Conservation (phyloP, 1,140 invertebrate species). For the Chrysomallon squamiferum region DNA sequence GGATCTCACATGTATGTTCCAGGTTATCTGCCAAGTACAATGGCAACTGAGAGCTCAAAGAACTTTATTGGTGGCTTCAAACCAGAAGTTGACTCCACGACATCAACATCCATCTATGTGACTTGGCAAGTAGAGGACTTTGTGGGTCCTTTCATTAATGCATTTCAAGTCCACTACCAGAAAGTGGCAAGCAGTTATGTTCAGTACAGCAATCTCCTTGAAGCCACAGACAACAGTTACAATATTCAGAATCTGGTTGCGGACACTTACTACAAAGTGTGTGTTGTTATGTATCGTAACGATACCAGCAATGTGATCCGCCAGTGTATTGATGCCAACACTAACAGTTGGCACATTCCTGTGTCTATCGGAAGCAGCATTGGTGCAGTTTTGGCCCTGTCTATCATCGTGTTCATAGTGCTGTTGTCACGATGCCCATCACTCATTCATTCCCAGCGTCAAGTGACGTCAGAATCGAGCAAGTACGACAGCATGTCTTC, state of each 20-base stretch:
- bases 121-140: constrained; percentile 26
- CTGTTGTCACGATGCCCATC: constrained; percentile 48
- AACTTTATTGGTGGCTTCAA: background rate
- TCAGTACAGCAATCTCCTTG: constrained; percentile 44
- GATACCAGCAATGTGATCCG: constrained; percentile 29
- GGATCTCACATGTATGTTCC: background rate
- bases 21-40: background rate
- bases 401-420: constrained; percentile 55
- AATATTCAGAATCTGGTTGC: constrained; percentile 50
- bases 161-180: constrained; percentile 47
- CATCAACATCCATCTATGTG: constrained; percentile 44
- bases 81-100: constrained; percentile 30
- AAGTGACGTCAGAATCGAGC: constrained; percentile 30
- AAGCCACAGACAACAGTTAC: constrained; percentile 26
- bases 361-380: constrained; percentile 59
- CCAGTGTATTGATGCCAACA: constrained; percentile 53
- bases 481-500: constrained; percentile 56
- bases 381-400: constrained; percentile 52
- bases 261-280: constrained; percentile 57
- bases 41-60: constrained; percentile 11
- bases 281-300: constrained; percentile 49
- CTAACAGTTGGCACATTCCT: constrained; percentile 56
- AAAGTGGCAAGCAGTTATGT: constrained; percentile 46
- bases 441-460: constrained; percentile 28
- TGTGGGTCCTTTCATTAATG: constrained; percentile 17